Base-by-base conservation (phyloP, 92 coral and sea anemone genomes). In the Palythoa grandiflora region DNA sequence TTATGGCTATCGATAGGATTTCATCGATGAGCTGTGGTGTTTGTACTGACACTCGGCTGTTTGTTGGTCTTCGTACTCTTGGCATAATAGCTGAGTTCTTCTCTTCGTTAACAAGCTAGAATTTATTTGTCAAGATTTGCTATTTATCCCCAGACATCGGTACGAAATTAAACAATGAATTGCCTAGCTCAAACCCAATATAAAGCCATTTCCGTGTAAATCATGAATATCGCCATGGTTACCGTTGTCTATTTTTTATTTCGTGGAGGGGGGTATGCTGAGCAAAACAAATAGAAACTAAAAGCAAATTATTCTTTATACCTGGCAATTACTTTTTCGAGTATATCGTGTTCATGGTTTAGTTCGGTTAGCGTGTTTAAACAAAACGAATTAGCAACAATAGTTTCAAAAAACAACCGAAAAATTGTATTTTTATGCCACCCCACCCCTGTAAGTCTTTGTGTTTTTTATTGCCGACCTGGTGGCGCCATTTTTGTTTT, bases 1-100 rank as follows among this genome's bases (percentile, higher is more conserved):
- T 70, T 85, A 7, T 81, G 90, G 47, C 91, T 91, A 21, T 95
- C 99, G 39, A 89, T 36, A 94, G 65, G 74, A 96, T 92, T 78
- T 96, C 96, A 61, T 92, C 94, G 60, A 96, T 85, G 28, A 93
- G 71, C 61, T 93, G 95, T 6, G 91, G 93, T 65, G 99, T 96
- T 65, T 96, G 99, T n/a, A 96, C 98, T n/a, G 95, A 95, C 76
- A 96, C 95, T 74, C 99, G 88, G 54, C 95, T 95, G 80, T 89
- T 95, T 16, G 81, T 84, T 21, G 87, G 84, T 59, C 89, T 87
- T 61, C 89, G 80, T 70, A 92, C 79, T 60, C 96, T 84, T 21
- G 93, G 89, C 96, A 95, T 95, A 68, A 78, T 87, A 53, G 14
- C 35, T 76, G 65, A 76, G 6, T 76, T 76, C 6, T 52, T 77